Conservation (phyloP, 1,140 invertebrate species). For the Cylas formicarius region DNA sequence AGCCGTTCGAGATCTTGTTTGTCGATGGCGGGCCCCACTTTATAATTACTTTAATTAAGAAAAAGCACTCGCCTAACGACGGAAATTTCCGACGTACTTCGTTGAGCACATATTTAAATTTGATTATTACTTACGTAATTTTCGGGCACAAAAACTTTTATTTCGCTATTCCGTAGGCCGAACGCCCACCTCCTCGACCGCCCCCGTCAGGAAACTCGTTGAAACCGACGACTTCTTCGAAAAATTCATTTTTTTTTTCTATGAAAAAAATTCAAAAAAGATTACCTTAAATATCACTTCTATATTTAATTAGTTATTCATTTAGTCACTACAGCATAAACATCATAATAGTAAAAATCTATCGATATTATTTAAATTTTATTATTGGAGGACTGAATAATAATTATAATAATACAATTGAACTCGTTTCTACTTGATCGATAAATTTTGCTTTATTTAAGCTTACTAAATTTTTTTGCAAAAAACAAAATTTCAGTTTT, state of each 20-base stretch:
- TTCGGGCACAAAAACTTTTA: conserved; percentile 5
- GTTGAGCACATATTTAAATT: conserved; percentile 28
- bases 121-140: conserved; percentile 24
- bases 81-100: conserved; percentile 27
- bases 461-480: too few relatives aligned
- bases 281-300: background rate
- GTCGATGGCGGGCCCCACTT: conserved; percentile 30
- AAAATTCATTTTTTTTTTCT: conserved; percentile 1
- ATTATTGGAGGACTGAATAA: too few relatives aligned
- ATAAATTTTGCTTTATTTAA: too few relatives aligned
- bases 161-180: too few relatives aligned
- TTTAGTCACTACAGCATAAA: too few relatives aligned
- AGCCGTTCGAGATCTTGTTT: conserved; percentile 19
- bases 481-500: too few relatives aligned
- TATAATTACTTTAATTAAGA: conserved; percentile 36
- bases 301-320: conserved; percentile 9
- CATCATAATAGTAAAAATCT: too few relatives aligned
- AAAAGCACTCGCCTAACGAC: conserved; percentile 31
- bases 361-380: too few relatives aligned
- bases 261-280: background rate
- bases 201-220: too few relatives aligned
- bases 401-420: too few relatives aligned
- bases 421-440: too few relatives aligned
- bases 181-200: too few relatives aligned
- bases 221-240: conserved; percentile 7